Evolutionary conservation across 2,888 invertebrate species (phyloP).

Genomic region (Eupeodes latifasciatus): DNA sequence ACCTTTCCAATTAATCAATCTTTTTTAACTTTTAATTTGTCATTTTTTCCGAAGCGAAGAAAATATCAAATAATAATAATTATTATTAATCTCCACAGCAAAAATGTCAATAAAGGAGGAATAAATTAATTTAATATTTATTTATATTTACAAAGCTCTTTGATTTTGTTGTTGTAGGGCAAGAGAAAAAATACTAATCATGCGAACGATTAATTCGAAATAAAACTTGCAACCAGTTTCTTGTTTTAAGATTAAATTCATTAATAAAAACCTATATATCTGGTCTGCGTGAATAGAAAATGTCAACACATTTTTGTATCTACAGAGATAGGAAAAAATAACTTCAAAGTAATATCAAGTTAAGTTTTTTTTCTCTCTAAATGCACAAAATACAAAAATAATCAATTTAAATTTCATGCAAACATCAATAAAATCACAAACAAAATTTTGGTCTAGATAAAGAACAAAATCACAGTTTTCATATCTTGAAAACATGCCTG

Average conservation of each 20-base stretch:
- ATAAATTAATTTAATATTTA: conserved; percentile 15
- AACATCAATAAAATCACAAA: conserved; percentile 28
- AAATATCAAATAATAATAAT: neutral
- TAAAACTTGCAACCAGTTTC: conserved; percentile 4
- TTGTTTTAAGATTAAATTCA: conserved; percentile 1
- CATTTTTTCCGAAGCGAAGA: conserved; percentile 1
- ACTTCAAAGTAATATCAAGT: conserved; percentile 9
- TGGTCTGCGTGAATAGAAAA: conserved; percentile 3
- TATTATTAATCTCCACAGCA: conserved; percentile 10
- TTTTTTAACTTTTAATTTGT: conserved; percentile 6
- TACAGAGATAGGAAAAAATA: neutral
- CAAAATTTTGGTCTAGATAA: conserved; percentile 6
- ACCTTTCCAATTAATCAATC: conserved; percentile 42
- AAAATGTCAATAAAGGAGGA: conserved; percentile 30
- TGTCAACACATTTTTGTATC: conserved; percentile 31
- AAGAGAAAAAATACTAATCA: neutral
- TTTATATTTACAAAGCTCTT: neutral
- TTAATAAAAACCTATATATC: neutral
- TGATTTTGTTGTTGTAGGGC: neutral
- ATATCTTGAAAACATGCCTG: neutral
- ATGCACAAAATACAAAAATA: neutral
- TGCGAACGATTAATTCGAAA: conserved; percentile 10
- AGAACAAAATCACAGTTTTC: neutral
- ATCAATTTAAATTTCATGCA: conserved; percentile 19
- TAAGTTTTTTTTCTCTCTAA: conserved; percentile 4